Evolutionary conservation across 2,797 vertebrate species (phyloP), one percentile per base, ranked within the genome.

Genomic region (Menidia menidia): DNA sequence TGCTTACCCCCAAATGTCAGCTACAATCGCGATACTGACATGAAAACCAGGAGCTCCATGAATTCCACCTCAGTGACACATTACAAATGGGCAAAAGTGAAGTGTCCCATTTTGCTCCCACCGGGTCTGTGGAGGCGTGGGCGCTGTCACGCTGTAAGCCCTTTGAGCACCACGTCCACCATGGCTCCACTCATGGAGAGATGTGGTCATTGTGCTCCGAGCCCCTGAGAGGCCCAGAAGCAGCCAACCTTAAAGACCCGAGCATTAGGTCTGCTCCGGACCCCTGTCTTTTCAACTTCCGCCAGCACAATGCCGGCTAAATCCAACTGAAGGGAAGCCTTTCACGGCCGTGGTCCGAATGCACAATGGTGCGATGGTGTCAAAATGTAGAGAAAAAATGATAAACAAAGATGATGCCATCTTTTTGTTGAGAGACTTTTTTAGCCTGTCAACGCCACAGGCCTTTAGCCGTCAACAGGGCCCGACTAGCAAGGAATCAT

Each of bases 211-310:
- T 91, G 88, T 90, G 85, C 68, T 73, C 69, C 32, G 65, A 76
- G 77, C 68, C 80, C 80, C 85, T 39, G 41, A 85, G 86, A 89
- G 80, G 82, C 76, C 88, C 79, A 60, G 74, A 88, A 86, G 55
- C 89, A 87, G 82, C 82, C 89, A 85, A 84, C 89, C 90, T 78
- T 81, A 81, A 88, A 89, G 84, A 88, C 73, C 83, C 43, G 13
- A 68, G 82, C 78, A 88, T 91, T 87, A 87, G 82, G 79, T 80
- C 82, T 35, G 71, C 79, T 80, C 86, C 84, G 83, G 60, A 76
- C 68, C 76, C 9, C n/a, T 72, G 72, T 69, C 85, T 83, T 90
- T 90, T 90, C 74, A 90, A 76, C 78, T 61, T 81, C 62, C 53
- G 74, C 78, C 69, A 82, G 77, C 69, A 80, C 76, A 86, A 80